These are phyloP conservation scores for Prionace glauca DNA, from an alignment of 2,797 vertebrate genomes.

Conservation along the genomic window DNA sequence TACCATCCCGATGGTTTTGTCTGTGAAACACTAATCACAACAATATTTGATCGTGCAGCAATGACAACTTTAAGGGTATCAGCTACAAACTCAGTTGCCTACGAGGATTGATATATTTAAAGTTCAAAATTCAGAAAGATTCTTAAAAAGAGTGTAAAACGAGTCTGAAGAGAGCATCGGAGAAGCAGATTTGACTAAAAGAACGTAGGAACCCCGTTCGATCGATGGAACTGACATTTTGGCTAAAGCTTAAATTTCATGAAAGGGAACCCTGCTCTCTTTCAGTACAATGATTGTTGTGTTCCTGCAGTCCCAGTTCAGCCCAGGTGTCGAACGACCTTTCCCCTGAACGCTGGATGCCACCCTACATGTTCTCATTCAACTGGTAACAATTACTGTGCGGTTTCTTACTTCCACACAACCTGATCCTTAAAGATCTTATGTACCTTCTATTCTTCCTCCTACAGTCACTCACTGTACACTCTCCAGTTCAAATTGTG, in stretches of 20 bases:
- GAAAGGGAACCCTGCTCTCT: not conserved
- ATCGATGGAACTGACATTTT: constrained; percentile 16
- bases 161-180: not conserved
- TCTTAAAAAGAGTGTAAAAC: not conserved
- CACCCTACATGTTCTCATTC: constrained; percentile 16
- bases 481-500: not conserved
- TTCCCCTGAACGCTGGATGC: constrained; percentile 7
- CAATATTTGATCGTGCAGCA: not conserved
- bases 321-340: constrained; percentile 18
- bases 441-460: not conserved
- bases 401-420: not conserved
- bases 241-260: constrained; percentile 23
- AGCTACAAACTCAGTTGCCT: no score
- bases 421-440: not conserved
- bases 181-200: not conserved
- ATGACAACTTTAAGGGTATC: not conserved
- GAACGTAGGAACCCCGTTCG: not conserved
- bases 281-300: constrained; percentile 16
- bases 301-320: not conserved
- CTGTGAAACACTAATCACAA: not conserved
- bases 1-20: not conserved
- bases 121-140: no score
- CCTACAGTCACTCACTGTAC: not conserved
- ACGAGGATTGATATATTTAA: no score
- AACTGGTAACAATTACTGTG: constrained; percentile 10